Percentiles rank a stretch among this genome's conserved stretches.
Evolutionary conservation across 2,888 invertebrate genomes (phyloP).

Genomic region (Hipparchia sbordonii): DNA sequence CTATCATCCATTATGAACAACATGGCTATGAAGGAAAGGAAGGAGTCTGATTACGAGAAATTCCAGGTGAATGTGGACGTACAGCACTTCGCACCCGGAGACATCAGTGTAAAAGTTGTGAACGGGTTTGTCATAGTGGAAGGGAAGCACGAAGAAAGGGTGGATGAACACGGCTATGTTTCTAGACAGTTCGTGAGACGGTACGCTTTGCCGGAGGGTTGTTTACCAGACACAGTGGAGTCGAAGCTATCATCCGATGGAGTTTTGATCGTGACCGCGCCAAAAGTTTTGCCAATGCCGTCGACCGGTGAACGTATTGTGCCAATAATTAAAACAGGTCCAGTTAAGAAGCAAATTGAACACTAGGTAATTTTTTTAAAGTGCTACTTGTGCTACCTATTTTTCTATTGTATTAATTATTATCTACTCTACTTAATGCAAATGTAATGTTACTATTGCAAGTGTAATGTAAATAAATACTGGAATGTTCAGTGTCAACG

Average conservation of each 20-base stretch:
- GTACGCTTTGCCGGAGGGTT: conserved; percentile 88
- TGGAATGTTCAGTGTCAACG: background rate
- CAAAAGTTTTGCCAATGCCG: conserved; percentile 71
- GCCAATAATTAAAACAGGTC: conserved; percentile 84
- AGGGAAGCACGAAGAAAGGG: conserved; percentile 90
- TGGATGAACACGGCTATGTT: conserved; percentile 88
- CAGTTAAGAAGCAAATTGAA: conserved; percentile 65
- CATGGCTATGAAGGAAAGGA: conserved; percentile 68
- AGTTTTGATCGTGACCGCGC: conserved; percentile 88
- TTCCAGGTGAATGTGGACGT: conserved; percentile 89
- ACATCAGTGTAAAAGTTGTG: conserved; percentile 88
- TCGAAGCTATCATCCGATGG: conserved; percentile 91
- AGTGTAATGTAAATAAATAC: background rate
- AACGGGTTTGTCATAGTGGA: conserved; percentile 87
- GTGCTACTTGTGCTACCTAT: background rate
- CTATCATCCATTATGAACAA: conserved; percentile 61
- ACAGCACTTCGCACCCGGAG: conserved; percentile 89
- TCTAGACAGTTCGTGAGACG: conserved; percentile 88
- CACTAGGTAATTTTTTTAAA: background rate
- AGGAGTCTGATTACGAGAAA: conserved; percentile 76
- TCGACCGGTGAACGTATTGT: conserved; percentile 80
- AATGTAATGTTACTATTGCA: background rate
- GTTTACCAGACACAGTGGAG: conserved; percentile 86
- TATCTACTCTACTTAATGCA: too few relatives aligned
- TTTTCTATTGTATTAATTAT: background rate